Evolutionary conservation across 2,113 vertebrate genomes (phyloP), one percentile per base, ranked within the genome.

Genomic region (Tetrao urogallus): DNA sequence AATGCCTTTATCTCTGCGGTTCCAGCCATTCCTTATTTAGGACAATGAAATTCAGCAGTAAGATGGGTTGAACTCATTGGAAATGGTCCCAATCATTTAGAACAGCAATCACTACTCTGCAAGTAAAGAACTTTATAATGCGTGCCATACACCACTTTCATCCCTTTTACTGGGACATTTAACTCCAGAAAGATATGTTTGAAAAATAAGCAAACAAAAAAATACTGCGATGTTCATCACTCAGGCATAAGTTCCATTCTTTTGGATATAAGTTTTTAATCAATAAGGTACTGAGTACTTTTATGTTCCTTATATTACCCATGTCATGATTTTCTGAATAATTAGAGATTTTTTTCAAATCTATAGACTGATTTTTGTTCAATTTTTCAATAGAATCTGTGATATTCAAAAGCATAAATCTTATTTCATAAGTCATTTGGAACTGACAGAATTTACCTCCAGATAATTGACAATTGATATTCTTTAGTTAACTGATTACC

Each of bases 1-100:
- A 63, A 66, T 81, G 82, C 61, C 66, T 96, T 94, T 96, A 95
- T 96, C 92, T 96, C 82, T 75, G 42, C 75, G 77, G 56, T 81
- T 96, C 92, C 93, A 96, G 93, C 66, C 63, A 54, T 92, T 93
- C 79, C 48, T 38, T n/a, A 86, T 42, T 72, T 19, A 83, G 38
- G 36, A 92, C 88, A 95, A 92, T 34, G 65, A 93, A 75, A 92
- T 71, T 60, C 48, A 72, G 79, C 58, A 76, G 67, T 54, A 88
- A 89, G 93, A 88, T 38, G 66, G 38, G 87, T 38, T 50, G 52
- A 83, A 76, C 36, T 73, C 63, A 71, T 27, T 13, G 13, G 52
- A 79, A 96, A 94, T 36, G 2, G 4, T 72, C 38, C 16, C 78
- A 65, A 27, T 24, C 38, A 42, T 60, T 88, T 60, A 38, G 42